phyloP scores from a whole-genome alignment of 1,140 invertebrate species.

The Carcinoscorpius rotundicauda region DNA sequence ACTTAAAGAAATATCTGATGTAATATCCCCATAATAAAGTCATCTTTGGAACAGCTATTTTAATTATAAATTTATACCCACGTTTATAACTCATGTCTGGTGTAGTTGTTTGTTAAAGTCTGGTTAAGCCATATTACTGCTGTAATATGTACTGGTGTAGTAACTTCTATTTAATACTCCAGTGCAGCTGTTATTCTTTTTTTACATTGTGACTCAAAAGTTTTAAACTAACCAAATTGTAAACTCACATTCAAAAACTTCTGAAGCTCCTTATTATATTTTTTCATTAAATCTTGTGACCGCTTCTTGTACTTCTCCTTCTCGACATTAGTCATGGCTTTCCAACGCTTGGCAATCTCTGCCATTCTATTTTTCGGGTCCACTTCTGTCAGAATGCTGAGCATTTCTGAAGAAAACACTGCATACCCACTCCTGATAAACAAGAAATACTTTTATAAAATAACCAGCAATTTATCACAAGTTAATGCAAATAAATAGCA shows the following conservation, averaged over 20 bases:
- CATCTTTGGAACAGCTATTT: too few species aligned
- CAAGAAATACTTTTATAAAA: background rate
- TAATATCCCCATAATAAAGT: too few species aligned
- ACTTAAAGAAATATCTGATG: too few species aligned
- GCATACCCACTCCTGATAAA: conserved; percentile 31
- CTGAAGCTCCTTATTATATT: conserved; percentile 35
- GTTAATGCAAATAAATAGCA: too few species aligned
- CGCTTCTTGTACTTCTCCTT: conserved; percentile 32
- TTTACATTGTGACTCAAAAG: background rate
- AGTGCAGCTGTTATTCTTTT: background rate
- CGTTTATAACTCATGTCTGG: too few species aligned
- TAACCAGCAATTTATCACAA: too few species aligned
- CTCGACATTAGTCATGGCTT: conserved; percentile 28
- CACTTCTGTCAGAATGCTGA: conserved; percentile 23
- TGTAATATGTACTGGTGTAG: too few species aligned
- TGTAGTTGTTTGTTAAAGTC: too few species aligned
- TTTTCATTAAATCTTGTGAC: conserved; percentile 25
- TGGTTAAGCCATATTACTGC: too few species aligned
- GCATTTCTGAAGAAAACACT: conserved; percentile 31
- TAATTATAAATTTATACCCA: too few species aligned
- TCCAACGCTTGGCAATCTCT: conserved; percentile 32
- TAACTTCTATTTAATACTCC: too few species aligned
- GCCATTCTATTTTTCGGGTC: conserved; percentile 24
- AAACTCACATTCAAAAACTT: conserved; percentile 33
- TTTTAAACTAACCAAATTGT: background rate